Evolutionary conservation across 2,113 vertebrate genomes (phyloP).

Genomic region (Macquaria australasica): DNA sequence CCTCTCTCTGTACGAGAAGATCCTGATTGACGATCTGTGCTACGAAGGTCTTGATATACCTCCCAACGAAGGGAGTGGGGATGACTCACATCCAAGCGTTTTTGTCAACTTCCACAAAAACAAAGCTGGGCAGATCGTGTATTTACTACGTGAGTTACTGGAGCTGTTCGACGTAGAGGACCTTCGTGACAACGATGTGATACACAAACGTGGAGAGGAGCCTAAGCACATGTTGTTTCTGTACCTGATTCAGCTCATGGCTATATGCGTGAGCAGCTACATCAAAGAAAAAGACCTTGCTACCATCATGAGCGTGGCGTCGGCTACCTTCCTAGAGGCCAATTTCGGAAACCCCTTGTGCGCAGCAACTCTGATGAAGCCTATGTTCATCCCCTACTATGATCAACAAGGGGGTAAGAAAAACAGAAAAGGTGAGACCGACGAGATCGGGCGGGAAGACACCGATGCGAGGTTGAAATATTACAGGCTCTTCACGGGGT

Average conservation of each 20-base stretch:
- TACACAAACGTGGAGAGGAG: neutral
- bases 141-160: neutral
- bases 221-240: neutral
- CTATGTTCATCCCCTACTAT: neutral
- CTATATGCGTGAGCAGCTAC: neutral
- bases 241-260: neutral
- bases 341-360: neutral
- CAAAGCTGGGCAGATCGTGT: neutral
- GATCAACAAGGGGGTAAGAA: neutral
- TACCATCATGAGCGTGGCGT: neutral
- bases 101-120: neutral
- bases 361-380: neutral
- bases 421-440: accelerated
- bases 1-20: neutral
- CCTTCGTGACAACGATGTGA: neutral
- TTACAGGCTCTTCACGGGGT: neutral
- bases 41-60: no score
- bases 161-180: neutral
- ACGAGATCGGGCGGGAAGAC: accelerated
- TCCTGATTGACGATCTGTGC: neutral
- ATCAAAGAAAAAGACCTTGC: neutral
- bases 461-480: neutral
- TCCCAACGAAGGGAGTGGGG: no score
- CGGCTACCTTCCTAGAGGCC: neutral
- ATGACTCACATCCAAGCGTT: neutral